phyloP scores from a whole-genome alignment of 1,140 invertebrate species.

The Sarcophaga bullata region DNA sequence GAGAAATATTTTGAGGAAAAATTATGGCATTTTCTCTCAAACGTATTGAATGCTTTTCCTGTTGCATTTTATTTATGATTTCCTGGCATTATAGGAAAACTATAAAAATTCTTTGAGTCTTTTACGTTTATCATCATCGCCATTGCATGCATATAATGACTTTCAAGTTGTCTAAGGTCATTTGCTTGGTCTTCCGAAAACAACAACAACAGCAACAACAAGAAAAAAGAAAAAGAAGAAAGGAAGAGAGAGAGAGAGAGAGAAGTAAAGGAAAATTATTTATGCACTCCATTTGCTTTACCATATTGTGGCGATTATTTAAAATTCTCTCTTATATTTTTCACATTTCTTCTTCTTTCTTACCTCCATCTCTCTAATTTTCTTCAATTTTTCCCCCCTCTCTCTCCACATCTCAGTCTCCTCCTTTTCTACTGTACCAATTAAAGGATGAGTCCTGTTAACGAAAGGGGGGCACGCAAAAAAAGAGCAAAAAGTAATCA shows the following conservation, averaged over 20 bases:
- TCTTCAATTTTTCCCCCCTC: not conserved
- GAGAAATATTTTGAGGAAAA: too few species aligned
- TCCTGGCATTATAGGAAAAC: too few species aligned
- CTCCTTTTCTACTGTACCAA: too few species aligned
- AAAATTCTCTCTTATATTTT: conserved; percentile 22
- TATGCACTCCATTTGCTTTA: conserved; percentile 17
- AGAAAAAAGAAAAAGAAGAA: too few species aligned
- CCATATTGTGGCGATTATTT: conserved; percentile 35
- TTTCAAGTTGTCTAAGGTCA: conserved; percentile 4
- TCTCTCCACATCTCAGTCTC: too few species aligned
- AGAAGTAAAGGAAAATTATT: not conserved
- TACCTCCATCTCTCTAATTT: conserved; percentile 9
- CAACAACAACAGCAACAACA: too few species aligned
- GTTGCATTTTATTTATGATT: not conserved
- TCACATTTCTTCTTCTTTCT: not conserved
- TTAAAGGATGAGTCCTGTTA: too few species aligned
- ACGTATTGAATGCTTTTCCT: not conserved
- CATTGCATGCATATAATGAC: too few species aligned
- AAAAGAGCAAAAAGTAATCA: not conserved
- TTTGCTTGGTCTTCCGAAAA: not conserved
- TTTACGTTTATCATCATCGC: too few species aligned
- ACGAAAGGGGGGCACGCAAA: too few species aligned
- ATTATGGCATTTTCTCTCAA: not conserved
- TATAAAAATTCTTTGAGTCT: too few species aligned
- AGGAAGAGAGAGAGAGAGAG: too few species aligned